Evolutionary conservation across 2,888 invertebrate genomes (phyloP).

Genomic region (Oligia strigilis): DNA sequence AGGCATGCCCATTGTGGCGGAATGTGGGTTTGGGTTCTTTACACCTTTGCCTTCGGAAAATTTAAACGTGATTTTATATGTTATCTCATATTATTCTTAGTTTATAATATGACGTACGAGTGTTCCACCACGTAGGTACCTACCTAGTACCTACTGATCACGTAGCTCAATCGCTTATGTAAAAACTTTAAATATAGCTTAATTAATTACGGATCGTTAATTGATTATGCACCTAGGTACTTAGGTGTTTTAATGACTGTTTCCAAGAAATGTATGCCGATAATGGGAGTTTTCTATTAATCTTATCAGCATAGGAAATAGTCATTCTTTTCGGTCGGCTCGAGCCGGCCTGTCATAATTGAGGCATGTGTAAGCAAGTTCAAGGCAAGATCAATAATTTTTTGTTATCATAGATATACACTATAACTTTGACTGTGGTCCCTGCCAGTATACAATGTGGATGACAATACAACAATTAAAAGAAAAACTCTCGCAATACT

Average conservation of each 20-base stretch:
- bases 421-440: neutral
- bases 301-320: slow-evolving; percentile 47
- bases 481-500: neutral
- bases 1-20: neutral
- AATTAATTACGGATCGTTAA: slow-evolving; percentile 34
- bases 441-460: neutral
- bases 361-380: slow-evolving; percentile 16
- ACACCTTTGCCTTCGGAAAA: neutral
- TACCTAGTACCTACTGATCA: neutral
- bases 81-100: neutral
- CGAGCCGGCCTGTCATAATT: slow-evolving; percentile 1
- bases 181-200: slow-evolving; percentile 5
- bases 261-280: slow-evolving; percentile 19
- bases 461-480: neutral
- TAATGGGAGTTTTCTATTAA: slow-evolving; percentile 34
- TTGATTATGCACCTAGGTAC: slow-evolving; percentile 29
- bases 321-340: slow-evolving; percentile 28
- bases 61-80: neutral
- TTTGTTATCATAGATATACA: neutral
- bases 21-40: neutral
- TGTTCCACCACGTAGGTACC: too few relatives aligned
- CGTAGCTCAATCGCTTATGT: neutral
- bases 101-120: too few relatives aligned
- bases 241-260: slow-evolving; percentile 36
- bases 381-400: neutral